These are phyloP conservation scores for Poeciliopsis infans DNA, from an alignment of 2,797 vertebrate species.

Conservation along the genomic window DNA sequence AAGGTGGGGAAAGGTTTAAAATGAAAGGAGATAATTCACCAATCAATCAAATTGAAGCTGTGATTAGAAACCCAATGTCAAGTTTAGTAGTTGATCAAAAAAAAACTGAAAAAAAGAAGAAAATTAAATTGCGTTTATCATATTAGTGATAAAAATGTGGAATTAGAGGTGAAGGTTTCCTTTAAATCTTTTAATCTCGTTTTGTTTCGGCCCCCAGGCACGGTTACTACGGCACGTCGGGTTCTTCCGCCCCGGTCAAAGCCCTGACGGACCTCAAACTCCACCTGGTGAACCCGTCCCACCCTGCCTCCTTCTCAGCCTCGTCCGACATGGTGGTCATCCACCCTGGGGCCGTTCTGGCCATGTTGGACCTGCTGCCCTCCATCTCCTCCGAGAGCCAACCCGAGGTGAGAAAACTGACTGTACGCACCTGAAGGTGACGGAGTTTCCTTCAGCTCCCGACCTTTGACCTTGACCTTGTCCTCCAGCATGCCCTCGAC, in stretches of 20 bases:
- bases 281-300: constrained; percentile 76
- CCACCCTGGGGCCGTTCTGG: constrained; percentile 93
- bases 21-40: no score
- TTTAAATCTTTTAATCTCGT: background rate
- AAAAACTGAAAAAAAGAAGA: no score
- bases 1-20: no score
- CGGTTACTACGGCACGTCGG: constrained; percentile 87
- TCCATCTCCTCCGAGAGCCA: constrained; percentile 90
- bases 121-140: no score
- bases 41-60: no score
- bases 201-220: constrained; percentile 78
- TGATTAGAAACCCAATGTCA: no score
- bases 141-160: no score
- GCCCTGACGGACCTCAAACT: constrained; percentile 87
- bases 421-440: background rate
- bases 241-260: constrained; percentile 86
- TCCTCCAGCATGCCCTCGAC: constrained; percentile 89
- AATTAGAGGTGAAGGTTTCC: background rate
- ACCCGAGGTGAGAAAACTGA: constrained; percentile 85
- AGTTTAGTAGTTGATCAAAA: no score
- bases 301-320: constrained; percentile 75
- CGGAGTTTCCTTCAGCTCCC: background rate
- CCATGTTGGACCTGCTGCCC: constrained; percentile 93
- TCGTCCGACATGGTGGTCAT: constrained; percentile 89
- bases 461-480: background rate